Evolutionary conservation across 1,140 invertebrate species (phyloP), one percentile per base, ranked within the genome.

Genomic region (Leptopilina boulardi): DNA sequence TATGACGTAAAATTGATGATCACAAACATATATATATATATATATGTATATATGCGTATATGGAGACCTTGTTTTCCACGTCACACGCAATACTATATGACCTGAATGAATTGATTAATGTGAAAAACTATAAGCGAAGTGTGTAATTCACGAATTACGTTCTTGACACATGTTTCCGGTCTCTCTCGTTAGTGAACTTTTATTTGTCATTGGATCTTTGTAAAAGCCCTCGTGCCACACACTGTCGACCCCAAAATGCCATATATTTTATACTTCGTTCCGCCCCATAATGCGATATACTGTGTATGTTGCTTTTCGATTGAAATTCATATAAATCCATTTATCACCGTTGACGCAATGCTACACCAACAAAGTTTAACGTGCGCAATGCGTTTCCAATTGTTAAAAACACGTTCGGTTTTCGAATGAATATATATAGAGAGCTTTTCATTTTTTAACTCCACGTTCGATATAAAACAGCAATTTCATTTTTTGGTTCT

Each of bases 301-400:
- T n/a, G n/a, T n/a, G n/a, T 66, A 23, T 66, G 59, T 85, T 82
- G 83, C 82, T 86, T 83, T 84, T 83, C 79, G 79, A 83, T 81
- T 77, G 80, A 84, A 86, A 86, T 85, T 86, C 84, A 85, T 83
- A 86, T 86, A 86, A 87, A 87, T 86, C 84, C 83, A 86, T 86
- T 84, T 84, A 83, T 85, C 85, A 86, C 70, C 79, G 80, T 81
- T 81, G 80, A 83, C 80, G 75, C 78, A 82, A 74, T 54, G 34
- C 42, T 73, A 21, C 23, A 41, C 71, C 74, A 79, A 34, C 71
- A 72, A 74, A 73, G 21, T 76, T 79, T 76, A 76, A 79, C 77
- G 41, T 71, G 59, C 56, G 47, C 74, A 11, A 30, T 66, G 59
- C 59, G 15, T 66, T 66, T n/a, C 59, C 21, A 66, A 66, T 34